These are phyloP conservation scores for Burhinus bistriatus DNA, from an alignment of 2,113 vertebrate species.

Conservation along the genomic window DNA sequence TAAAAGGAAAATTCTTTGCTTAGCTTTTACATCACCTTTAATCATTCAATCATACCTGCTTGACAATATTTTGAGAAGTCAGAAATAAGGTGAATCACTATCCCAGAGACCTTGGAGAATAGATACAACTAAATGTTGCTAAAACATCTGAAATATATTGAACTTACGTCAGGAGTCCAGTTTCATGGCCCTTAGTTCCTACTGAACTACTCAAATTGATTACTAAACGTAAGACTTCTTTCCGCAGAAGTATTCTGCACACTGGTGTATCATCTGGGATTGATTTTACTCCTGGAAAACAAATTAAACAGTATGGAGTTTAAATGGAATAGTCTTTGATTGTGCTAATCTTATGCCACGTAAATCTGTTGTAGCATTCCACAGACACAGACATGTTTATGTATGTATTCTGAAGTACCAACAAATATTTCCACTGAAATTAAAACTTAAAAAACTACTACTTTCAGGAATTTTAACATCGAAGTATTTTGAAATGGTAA, in stretches of 20 bases:
- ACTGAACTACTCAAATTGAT: conserved; percentile 98
- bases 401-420: not conserved
- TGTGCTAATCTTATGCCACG: not conserved
- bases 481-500: not conserved
- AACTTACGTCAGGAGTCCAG: conserved; percentile 94
- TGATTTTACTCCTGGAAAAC: conserved; percentile 83
- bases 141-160: not conserved
- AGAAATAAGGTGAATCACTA: not conserved
- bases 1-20: not conserved
- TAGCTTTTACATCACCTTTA: not conserved
- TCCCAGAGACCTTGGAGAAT: not conserved
- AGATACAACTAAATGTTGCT: not conserved
- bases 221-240: conserved; percentile 94
- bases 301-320: not conserved
- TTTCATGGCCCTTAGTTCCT: conserved; percentile 97
- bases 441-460: not conserved
- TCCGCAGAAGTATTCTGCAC: conserved; percentile 90
- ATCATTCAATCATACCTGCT: not conserved
- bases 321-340: not conserved
- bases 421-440: not conserved
- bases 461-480: not conserved
- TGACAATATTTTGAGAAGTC: not conserved
- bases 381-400: not conserved
- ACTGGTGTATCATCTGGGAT: conserved; percentile 94
- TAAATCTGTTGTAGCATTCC: not conserved